These are phyloP conservation scores for Lamellibrachia luymesi DNA, from an alignment of 1,140 invertebrate genomes.

Conservation along the genomic window DNA sequence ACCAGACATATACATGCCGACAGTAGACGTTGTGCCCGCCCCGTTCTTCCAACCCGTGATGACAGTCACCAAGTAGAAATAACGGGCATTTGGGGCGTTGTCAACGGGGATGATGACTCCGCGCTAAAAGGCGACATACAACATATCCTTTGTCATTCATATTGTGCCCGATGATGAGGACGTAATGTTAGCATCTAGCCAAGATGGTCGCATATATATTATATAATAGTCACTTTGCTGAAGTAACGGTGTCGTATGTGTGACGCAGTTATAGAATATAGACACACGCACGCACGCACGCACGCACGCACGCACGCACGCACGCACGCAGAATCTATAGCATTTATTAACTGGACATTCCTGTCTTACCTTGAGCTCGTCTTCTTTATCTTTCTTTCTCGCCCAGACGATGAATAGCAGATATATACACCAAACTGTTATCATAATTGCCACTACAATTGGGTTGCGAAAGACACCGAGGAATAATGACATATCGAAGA, in stretches of 20 bases:
- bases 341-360: not conserved
- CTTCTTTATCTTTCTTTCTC: not conserved
- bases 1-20: conserved; percentile 1
- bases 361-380: not conserved
- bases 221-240: too few species aligned
- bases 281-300: too few species aligned
- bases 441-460: not conserved
- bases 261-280: too few species aligned
- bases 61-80: conserved; percentile 10
- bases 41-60: conserved; percentile 4
- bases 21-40: not conserved
- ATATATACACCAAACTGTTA: not conserved
- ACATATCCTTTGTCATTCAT: not conserved
- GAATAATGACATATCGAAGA: not conserved
- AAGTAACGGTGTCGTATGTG: too few species aligned
- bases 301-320: too few species aligned
- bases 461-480: not conserved
- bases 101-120: conserved; percentile 1
- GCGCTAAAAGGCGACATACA: not conserved
- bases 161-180: not conserved
- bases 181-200: too few species aligned
- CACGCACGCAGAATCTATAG: too few species aligned
- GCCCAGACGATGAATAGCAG: not conserved
- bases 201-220: too few species aligned
- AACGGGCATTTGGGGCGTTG: not conserved